These are phyloP conservation scores for Lutraria rhynchaena DNA, from an alignment of 1,140 invertebrate species.

Conservation along the genomic window DNA sequence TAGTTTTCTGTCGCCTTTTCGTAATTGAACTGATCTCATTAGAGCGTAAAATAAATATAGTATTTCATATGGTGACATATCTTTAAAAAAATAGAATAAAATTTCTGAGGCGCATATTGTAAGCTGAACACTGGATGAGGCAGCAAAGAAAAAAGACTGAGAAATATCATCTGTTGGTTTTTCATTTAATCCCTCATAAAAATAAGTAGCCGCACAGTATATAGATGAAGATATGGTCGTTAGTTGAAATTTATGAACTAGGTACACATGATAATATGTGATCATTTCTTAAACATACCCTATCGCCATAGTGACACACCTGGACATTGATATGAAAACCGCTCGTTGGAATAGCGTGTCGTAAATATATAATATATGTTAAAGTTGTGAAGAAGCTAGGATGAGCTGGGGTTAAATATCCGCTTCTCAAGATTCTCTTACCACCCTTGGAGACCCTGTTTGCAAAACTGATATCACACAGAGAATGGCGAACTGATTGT, in stretches of 20 bases:
- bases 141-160: no score
- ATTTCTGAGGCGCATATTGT: no score
- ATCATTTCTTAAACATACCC: slow-evolving; percentile 4
- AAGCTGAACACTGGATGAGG: no score
- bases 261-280: slow-evolving; percentile 14
- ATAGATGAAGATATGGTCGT: slow-evolving; percentile 11
- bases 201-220: not conserved
- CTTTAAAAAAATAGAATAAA: no score
- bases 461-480: slow-evolving; percentile 25
- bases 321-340: slow-evolving; percentile 1
- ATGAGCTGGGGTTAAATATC: slow-evolving; percentile 51
- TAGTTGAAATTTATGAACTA: slow-evolving; percentile 24
- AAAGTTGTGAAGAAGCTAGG: slow-evolving; percentile 22
- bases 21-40: no score
- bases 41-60: no score
- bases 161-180: no score
- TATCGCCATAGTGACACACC: slow-evolving; percentile 26
- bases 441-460: slow-evolving; percentile 24
- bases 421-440: slow-evolving; percentile 27
- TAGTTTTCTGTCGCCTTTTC: no score
- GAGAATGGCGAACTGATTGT: not conserved
- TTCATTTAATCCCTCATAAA: no score
- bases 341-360: slow-evolving; percentile 15
- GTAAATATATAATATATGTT: slow-evolving; percentile 13
- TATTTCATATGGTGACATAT: no score